Evolutionary conservation across 2,797 vertebrate species (phyloP).

Genomic region (Enteromius paludinosus): DNA sequence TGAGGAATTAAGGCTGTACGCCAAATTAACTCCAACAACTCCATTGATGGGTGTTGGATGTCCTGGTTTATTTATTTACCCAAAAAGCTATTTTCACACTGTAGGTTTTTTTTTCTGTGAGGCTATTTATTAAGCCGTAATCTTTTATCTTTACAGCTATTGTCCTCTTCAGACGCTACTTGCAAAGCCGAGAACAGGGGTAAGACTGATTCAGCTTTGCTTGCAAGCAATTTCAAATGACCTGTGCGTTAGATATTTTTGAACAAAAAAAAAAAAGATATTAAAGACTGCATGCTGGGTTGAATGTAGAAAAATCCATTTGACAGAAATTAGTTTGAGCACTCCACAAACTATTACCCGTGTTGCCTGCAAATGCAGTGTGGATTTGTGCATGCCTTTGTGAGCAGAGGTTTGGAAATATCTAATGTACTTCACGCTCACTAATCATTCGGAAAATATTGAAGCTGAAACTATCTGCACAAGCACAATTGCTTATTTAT

Average conservation of each 20-base stretch:
- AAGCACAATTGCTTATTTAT: conserved; percentile 12
- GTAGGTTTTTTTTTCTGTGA: neutral
- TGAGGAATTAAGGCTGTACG: neutral
- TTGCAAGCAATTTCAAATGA: neutral
- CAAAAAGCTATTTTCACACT: neutral
- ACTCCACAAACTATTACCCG: neutral
- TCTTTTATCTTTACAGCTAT: conserved; percentile 16
- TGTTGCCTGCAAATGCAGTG: neutral
- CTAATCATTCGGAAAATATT: conserved; percentile 16
- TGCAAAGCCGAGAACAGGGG: conserved; percentile 73
- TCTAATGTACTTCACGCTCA: neutral
- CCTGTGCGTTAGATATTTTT: neutral
- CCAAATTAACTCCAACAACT: neutral
- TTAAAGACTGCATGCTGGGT: conserved; percentile 21
- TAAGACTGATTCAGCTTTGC: conserved; percentile 65
- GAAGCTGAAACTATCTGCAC: conserved; percentile 9
- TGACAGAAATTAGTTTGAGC: neutral
- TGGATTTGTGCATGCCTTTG: neutral
- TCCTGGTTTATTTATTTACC: neutral
- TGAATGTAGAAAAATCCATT: conserved; percentile 22
- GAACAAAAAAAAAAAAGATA: neutral
- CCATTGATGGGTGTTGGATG: neutral
- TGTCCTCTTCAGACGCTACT: conserved; percentile 69
- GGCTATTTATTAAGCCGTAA: neutral
- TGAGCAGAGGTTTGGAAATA: conserved; percentile 13